phyloP scores from a whole-genome alignment of 2,797 vertebrate species.

The Emydoidea blandingii region DNA sequence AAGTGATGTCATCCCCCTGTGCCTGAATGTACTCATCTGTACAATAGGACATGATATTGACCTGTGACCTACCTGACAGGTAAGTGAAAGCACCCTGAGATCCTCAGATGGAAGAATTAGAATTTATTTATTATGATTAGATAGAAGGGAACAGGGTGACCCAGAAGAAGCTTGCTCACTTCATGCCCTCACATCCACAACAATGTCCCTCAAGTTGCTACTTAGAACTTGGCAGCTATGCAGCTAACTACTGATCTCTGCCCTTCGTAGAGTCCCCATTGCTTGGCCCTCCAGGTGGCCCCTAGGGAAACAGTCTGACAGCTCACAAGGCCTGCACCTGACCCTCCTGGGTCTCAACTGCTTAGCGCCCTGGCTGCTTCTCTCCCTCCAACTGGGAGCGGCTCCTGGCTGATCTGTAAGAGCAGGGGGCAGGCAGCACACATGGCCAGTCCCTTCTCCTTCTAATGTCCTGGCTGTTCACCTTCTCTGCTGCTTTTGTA shows the following conservation, averaged over 20 bases:
- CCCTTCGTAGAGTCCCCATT: not conserved
- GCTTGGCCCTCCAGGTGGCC: too few species aligned
- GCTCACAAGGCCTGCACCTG: not conserved
- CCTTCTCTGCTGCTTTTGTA: not conserved
- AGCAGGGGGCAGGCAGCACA: too few species aligned
- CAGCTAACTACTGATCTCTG: not conserved
- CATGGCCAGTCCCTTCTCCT: fast-evolving
- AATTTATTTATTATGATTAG: not conserved
- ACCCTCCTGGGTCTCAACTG: not conserved
- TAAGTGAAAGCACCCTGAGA: not conserved
- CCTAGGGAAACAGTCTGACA: too few species aligned
- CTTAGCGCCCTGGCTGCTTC: not conserved
- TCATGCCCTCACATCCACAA: not conserved
- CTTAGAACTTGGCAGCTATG: not conserved
- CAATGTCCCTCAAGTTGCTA: not conserved
- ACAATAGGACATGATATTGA: too few species aligned
- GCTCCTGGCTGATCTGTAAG: not conserved
- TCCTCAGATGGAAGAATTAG: not conserved
- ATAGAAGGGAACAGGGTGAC: not conserved
- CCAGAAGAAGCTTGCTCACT: not conserved
- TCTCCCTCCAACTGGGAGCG: fast-evolving
- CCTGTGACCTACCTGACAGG: not conserved
- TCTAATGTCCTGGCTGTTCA: not conserved
- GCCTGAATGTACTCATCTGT: fast-evolving
- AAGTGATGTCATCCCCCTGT: fast-evolving